phyloP scores from a whole-genome alignment of 2,113 vertebrate genomes.

The Larimichthys polyactis region DNA sequence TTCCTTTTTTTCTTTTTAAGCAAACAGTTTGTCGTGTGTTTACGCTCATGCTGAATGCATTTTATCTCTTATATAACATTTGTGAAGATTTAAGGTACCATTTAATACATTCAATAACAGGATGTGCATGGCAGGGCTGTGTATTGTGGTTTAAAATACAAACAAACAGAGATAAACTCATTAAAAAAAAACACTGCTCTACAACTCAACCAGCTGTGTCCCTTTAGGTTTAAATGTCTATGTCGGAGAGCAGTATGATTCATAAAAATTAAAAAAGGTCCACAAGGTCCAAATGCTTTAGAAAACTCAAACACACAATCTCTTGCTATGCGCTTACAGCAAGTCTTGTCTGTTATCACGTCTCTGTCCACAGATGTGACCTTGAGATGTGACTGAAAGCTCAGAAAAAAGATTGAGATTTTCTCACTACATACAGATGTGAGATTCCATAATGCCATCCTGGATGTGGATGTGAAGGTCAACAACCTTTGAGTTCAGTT shows the following conservation, averaged over 20 bases:
- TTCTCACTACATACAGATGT: background rate
- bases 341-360: background rate
- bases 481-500: background rate
- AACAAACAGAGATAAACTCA: background rate
- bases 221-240: background rate
- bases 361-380: no score
- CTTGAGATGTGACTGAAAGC: background rate
- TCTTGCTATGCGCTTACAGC: no score
- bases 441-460: background rate
- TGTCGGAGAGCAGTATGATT: background rate
- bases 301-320: no score
- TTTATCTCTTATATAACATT: background rate
- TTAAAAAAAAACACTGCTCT: background rate
- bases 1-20: background rate
- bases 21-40: background rate
- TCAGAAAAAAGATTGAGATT: background rate
- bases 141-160: no score
- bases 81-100: background rate
- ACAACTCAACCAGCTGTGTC: background rate
- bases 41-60: background rate
- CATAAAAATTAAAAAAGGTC: no score
- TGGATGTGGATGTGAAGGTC: background rate
- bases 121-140: background rate
- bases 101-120: background rate
- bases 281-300: no score